Percentiles rank a stretch among this genome's conserved stretches.
Conservation (phyloP, 2,888 invertebrate genomes). For the Cybosia mesomella region DNA sequence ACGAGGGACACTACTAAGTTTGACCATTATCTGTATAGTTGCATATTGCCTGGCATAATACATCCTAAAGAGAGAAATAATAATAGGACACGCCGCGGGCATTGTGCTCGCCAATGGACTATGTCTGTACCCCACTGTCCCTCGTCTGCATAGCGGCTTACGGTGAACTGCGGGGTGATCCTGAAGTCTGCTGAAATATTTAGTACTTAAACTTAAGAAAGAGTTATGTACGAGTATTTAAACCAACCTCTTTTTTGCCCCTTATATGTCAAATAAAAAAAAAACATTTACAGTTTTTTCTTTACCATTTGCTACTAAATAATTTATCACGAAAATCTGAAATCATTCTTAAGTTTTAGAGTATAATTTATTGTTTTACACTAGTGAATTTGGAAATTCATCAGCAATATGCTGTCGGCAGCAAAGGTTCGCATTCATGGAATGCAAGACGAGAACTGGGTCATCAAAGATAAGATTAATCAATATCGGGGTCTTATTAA, state of each 20-base stretch:
- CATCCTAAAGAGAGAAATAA: no score
- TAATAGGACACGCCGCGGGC: no score
- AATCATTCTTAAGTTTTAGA: slow-evolving; percentile 7
- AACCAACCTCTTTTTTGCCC: background rate
- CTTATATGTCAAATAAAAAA: background rate
- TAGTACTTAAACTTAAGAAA: no score
- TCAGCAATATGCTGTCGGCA: slow-evolving; percentile 81
- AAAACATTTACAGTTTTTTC: slow-evolving; percentile 4
- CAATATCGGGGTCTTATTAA: slow-evolving; percentile 89
- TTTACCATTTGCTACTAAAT: slow-evolving; percentile 12
- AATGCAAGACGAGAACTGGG: slow-evolving; percentile 89
- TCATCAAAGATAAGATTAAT: slow-evolving; percentile 88
- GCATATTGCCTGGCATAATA: no score
- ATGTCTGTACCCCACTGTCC: no score
- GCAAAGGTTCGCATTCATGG: slow-evolving; percentile 88
- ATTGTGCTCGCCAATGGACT: no score
- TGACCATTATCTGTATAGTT: no score
- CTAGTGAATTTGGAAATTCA: background rate
- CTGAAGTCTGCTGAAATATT: no score
- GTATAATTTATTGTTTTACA: background rate
- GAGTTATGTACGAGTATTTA: no score
- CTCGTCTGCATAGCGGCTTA: no score
- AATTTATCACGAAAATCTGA: slow-evolving; percentile 11
- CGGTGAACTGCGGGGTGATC: no score
- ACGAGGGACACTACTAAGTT: no score